A percentile compares a stretch with the other conserved stretches of the same genome.
These are phyloP conservation scores for Daboia siamensis DNA, from an alignment of 2,113 vertebrate species.

Conservation along the genomic window DNA sequence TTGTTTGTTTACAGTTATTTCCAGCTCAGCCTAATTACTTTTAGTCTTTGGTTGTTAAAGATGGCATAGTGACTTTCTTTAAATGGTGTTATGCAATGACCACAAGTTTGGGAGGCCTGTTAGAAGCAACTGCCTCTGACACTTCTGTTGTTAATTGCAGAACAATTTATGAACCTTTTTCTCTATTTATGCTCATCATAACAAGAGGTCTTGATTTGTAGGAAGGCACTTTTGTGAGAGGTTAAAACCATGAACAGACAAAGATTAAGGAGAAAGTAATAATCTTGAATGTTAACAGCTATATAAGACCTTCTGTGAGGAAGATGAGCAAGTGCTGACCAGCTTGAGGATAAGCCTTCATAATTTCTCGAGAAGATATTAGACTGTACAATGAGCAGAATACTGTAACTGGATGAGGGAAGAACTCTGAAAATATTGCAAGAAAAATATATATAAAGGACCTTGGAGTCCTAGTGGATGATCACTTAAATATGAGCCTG, in stretches of 20 bases:
- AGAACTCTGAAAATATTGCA: background rate
- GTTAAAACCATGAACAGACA: background rate
- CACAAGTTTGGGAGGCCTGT: background rate
- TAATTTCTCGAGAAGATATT: background rate
- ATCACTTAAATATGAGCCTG: too few species aligned
- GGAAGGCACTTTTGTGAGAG: background rate
- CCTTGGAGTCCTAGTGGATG: too few species aligned
- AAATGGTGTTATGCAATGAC: constrained; percentile 10
- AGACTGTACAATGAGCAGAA: background rate
- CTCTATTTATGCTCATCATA: background rate
- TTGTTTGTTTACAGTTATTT: constrained; percentile 41
- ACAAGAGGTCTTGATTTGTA: background rate
- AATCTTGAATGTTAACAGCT: background rate
- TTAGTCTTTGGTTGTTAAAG: background rate
- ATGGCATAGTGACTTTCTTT: constrained; percentile 47
- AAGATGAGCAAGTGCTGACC: background rate
- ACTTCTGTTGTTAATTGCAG: background rate
- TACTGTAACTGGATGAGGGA: background rate
- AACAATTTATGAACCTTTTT: background rate
- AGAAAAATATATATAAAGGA: too few species aligned
- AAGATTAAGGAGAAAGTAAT: background rate
- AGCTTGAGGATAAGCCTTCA: background rate
- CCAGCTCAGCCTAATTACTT: constrained; percentile 23
- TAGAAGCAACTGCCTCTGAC: background rate
- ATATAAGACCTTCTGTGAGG: too few species aligned